Evolutionary conservation across 2,888 invertebrate species (phyloP).

Genomic region (Pachymerium ferrugineum): DNA sequence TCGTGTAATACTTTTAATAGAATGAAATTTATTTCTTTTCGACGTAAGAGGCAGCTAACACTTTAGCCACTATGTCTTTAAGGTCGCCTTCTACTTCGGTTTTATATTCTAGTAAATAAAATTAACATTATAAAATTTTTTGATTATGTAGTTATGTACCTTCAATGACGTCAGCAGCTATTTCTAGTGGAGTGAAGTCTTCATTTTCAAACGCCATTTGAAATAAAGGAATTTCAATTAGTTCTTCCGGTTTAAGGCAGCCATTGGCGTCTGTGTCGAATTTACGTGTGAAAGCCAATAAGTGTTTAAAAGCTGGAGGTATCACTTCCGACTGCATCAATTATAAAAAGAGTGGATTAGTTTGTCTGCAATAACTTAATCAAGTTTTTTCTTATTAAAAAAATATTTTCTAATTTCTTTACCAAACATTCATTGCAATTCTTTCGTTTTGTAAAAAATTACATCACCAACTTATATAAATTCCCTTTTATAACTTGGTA

Average conservation of each 20-base stretch:
- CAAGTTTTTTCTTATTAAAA: no score
- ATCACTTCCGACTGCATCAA: conserved; percentile 30
- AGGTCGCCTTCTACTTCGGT: background rate
- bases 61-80: conserved; percentile 5
- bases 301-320: background rate
- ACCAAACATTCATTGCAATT: background rate
- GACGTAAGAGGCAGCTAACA: background rate
- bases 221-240: conserved; percentile 30
- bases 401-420: no score
- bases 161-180: conserved; percentile 18
- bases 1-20: background rate
- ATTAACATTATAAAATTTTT: background rate
- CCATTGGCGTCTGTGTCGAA: conserved; percentile 33
- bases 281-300: conserved; percentile 27
- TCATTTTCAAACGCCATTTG: conserved; percentile 29
- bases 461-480: no score
- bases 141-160: background rate
- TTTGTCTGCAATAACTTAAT: no score
- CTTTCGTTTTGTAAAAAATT: no score
- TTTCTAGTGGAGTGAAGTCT: conserved; percentile 28
- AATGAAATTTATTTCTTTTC: background rate
- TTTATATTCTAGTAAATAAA: conserved; percentile 25
- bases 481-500: no score
- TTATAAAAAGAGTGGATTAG: no score
- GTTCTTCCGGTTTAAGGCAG: conserved; percentile 33